phyloP scores from a whole-genome alignment of 2,888 invertebrate genomes.

The Drosophila vallismaia region DNA sequence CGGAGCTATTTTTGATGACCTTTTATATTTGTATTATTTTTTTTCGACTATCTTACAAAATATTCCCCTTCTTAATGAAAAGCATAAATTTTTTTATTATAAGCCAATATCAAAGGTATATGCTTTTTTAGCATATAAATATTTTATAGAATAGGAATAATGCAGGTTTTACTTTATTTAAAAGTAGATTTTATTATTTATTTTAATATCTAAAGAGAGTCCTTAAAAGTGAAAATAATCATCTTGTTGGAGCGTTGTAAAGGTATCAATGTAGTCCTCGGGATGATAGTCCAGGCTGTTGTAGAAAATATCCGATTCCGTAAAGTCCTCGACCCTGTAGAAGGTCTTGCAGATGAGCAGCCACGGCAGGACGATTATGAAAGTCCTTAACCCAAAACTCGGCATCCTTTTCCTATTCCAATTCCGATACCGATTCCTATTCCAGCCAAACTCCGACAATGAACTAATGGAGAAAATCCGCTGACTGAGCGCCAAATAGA shows the following conservation, averaged over 20 bases:
- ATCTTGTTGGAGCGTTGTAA: slow-evolving; percentile 41
- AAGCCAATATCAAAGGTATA: too few relatives aligned
- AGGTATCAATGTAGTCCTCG: slow-evolving; percentile 49
- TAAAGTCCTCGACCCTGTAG: slow-evolving; percentile 20
- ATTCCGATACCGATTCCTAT: background rate
- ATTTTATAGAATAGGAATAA: too few relatives aligned
- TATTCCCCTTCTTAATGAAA: too few relatives aligned
- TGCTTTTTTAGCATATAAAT: too few relatives aligned
- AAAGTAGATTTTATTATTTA: background rate
- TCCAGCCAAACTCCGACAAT: background rate
- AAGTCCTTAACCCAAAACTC: background rate
- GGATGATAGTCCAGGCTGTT: slow-evolving; percentile 31
- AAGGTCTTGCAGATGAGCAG: slow-evolving; percentile 8
- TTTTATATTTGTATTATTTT: too few relatives aligned
- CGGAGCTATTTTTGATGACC: too few relatives aligned
- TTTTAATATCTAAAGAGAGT: background rate
- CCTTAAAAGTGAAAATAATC: slow-evolving; percentile 38
- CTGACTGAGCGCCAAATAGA: slow-evolving; percentile 2
- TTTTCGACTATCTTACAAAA: too few relatives aligned
- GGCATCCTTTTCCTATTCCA: slow-evolving; percentile 2
- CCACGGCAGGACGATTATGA: slow-evolving; percentile 12
- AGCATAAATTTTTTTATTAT: too few relatives aligned
- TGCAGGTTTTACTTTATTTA: too few relatives aligned
- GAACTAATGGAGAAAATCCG: slow-evolving; percentile 23
- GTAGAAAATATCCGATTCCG: slow-evolving; percentile 17